A percentile compares a stretch with the other conserved stretches of the same genome.
These are phyloP conservation scores for Agapornis canus DNA, from an alignment of 2,797 vertebrate species.

Conservation along the genomic window DNA sequence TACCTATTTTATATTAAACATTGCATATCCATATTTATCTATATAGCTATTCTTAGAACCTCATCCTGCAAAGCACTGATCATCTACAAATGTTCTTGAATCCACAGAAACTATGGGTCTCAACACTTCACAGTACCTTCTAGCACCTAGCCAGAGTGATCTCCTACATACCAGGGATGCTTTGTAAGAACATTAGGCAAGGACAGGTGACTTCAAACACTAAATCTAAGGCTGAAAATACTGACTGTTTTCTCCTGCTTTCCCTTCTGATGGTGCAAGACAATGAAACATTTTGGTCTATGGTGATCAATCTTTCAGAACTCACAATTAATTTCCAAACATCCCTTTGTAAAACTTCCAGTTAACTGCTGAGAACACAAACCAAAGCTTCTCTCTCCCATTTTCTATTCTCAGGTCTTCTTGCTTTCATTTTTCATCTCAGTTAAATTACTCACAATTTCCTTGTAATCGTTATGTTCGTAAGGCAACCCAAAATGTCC, in stretches of 20 bases:
- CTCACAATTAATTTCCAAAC: neutral
- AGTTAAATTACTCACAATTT: neutral
- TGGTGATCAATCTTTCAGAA: neutral
- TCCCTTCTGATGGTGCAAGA: neutral
- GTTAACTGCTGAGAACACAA: neutral
- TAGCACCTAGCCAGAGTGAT: neutral
- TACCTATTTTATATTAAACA: neutral
- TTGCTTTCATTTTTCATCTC: neutral
- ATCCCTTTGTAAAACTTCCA: neutral
- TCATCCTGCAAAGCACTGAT: neutral
- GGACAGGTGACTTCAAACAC: fast-evolving
- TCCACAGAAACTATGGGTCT: neutral
- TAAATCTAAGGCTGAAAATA: neutral
- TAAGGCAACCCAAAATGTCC: neutral
- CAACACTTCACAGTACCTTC: neutral
- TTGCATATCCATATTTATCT: neutral
- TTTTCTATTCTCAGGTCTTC: neutral
- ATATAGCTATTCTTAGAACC: neutral
- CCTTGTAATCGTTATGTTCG: neutral
- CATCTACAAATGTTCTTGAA: neutral
- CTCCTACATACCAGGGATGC: neutral
- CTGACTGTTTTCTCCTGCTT: neutral
- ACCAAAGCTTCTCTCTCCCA: neutral
- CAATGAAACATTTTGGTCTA: neutral
- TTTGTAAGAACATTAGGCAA: neutral